These are phyloP conservation scores for Sycophila sp. DNA, from an alignment of 1,140 invertebrate species.

Conservation along the genomic window DNA sequence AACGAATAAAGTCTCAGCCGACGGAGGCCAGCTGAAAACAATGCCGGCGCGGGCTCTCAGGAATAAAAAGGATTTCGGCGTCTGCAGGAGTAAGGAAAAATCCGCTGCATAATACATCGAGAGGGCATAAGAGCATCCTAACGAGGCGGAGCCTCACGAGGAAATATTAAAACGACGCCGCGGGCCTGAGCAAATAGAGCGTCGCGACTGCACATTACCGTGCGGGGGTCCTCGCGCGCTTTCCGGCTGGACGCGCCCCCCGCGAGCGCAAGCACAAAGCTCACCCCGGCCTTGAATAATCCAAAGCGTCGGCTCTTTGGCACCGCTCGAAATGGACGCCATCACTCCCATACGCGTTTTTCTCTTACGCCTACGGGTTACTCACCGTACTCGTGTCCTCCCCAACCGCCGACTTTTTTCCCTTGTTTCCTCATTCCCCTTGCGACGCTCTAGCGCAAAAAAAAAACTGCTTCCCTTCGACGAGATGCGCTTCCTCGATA, in stretches of 20 bases:
- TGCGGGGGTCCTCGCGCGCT: not conserved
- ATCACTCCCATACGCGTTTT: not conserved
- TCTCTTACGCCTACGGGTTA: not conserved
- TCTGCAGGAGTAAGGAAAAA: not conserved
- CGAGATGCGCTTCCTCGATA: too few species aligned
- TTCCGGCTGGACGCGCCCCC: not conserved
- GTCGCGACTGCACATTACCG: not conserved
- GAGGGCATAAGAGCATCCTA: conserved; percentile 14
- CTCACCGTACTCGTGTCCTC: not conserved
- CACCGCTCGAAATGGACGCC: not conserved
- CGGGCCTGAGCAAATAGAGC: not conserved
- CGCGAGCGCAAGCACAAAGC: not conserved
- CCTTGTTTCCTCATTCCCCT: conserved; percentile 7
- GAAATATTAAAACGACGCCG: conserved; percentile 14
- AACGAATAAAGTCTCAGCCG: too few species aligned
- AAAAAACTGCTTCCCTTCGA: too few species aligned
- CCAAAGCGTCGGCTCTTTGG: not conserved
- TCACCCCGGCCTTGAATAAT: conserved; percentile 3
- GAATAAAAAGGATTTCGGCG: too few species aligned
- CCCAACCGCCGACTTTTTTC: not conserved
- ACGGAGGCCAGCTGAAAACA: too few species aligned
- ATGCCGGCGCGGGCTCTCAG: too few species aligned
- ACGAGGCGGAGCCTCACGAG: not conserved
- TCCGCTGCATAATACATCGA: not conserved
- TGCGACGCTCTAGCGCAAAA: too few species aligned